Evolutionary conservation across 2,797 vertebrate species (phyloP), one percentile per base, ranked within the genome.

Genomic region (Oophaga sylvatica): DNA sequence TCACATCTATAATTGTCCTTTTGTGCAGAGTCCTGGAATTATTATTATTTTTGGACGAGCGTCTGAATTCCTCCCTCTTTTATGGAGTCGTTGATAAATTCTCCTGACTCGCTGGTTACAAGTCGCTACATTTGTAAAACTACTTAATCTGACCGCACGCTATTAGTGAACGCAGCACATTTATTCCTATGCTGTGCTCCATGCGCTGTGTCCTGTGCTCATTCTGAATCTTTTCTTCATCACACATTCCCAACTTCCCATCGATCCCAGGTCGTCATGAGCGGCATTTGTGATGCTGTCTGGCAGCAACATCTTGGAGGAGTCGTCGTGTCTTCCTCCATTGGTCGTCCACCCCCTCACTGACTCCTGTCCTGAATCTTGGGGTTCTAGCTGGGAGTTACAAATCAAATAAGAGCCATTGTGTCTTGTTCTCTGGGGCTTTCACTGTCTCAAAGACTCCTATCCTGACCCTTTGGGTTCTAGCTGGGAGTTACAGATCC

Each of bases 81-180:
- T 85, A 80, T 83, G 20, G 80, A 59, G 81, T 76, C n/a, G 35
- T 57, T 87, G 86, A 87, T 83, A 84, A 88, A 88, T 84, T 16
- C 41, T 78, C 77, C 22, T 7, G 19, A 48, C 75, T 83, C 80
- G 62, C 73, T 82, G 13, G 29, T 62, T 77, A 63, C 86, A 77
- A 62, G 86, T 62, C 26, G 68, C 86, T 22, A 68, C 86, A 83
- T 87, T 87, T 87, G 81, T 82, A 83, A 75, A 87, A 87, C 81
- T 26, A 87, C 86, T 83, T 87, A 68, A 77, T 82, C 86, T 68
- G 81, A 87, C 81, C 86, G 60, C 80, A 87, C 29, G 7, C 15
- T 45, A 31, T 53, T 68, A 73, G 62, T 77, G 70, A 82, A 65
- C 17, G 20, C 57, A 59, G 59, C 62, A 31, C 80, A 83, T 77